Evolutionary conservation across 2,888 invertebrate genomes (phyloP).

Genomic region (Diplazon laetatorius): DNA sequence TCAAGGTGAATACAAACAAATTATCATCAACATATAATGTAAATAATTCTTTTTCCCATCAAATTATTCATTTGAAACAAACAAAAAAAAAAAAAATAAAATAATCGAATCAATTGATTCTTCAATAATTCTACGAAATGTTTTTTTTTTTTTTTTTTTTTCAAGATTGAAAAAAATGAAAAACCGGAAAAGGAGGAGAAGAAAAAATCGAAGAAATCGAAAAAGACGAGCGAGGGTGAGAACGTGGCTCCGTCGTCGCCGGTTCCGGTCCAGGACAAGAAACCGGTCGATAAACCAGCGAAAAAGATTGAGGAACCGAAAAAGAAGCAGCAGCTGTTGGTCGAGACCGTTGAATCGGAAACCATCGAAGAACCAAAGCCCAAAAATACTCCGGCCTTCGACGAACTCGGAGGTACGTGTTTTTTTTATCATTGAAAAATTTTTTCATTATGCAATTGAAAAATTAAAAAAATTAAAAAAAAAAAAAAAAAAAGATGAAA

Average conservation of each 20-base stretch:
- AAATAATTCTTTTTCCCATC: too few relatives aligned
- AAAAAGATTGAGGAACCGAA: slow-evolving; percentile 68
- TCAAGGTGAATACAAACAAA: slow-evolving; percentile 60
- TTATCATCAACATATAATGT: too few relatives aligned
- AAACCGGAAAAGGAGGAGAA: slow-evolving; percentile 80
- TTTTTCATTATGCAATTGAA: too few relatives aligned
- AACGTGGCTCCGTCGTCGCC: slow-evolving; percentile 39
- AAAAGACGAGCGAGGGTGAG: slow-evolving; percentile 78
- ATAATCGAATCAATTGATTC: background rate
- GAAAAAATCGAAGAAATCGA: slow-evolving; percentile 81
- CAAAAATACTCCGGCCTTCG: slow-evolving; percentile 83
- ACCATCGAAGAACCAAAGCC: slow-evolving; percentile 64
- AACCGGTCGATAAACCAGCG: slow-evolving; percentile 67
- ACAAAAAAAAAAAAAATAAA: too few relatives aligned
- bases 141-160: background rate
- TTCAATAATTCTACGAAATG: background rate
- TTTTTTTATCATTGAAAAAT: background rate
- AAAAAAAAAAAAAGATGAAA: background rate
- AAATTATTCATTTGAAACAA: too few relatives aligned
- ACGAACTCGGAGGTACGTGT: slow-evolving; percentile 85
- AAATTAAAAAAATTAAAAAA: background rate
- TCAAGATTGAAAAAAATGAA: slow-evolving; percentile 74
- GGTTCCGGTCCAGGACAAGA: slow-evolving; percentile 71
- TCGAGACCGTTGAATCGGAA: slow-evolving; percentile 69
- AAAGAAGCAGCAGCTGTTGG: slow-evolving; percentile 63